Conservation (phyloP, 2,797 vertebrate species). For the Amblyraja radiata region DNA sequence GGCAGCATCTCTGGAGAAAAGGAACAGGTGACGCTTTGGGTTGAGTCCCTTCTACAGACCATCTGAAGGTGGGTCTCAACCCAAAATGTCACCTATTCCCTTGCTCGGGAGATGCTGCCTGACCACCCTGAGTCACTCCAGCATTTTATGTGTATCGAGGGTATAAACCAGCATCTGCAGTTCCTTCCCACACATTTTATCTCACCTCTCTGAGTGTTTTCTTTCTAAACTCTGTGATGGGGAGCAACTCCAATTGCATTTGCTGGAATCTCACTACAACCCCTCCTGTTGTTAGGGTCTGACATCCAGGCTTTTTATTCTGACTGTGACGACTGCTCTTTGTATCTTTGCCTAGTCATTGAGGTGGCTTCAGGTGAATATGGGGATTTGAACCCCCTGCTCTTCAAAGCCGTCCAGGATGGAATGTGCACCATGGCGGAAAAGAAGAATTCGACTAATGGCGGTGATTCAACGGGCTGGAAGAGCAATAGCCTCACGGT, state of each 20-base stretch:
- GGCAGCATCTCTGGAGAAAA: too few relatives aligned
- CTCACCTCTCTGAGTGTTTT: background rate
- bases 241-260: background rate
- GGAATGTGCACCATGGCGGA: slow-evolving; percentile 79
- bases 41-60: too few relatives aligned
- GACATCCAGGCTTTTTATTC: background rate
- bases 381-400: slow-evolving; percentile 87
- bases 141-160: too few relatives aligned
- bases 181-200: too few relatives aligned
- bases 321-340: background rate
- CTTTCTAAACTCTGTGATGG: background rate
- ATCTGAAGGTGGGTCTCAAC: too few relatives aligned
- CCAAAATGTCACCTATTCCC: too few relatives aligned
- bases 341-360: slow-evolving; percentile 67
- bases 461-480: slow-evolving; percentile 65
- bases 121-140: too few relatives aligned
- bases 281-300: too few relatives aligned
- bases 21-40: too few relatives aligned
- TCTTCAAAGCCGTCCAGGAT: slow-evolving; percentile 89
- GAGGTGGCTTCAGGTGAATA: slow-evolving; percentile 97
- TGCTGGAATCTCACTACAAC: background rate
- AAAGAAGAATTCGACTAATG: slow-evolving; percentile 80
- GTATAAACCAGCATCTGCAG: too few relatives aligned
- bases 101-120: too few relatives aligned
- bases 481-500: slow-evolving; percentile 64